Evolutionary conservation across 2,113 vertebrate genomes (phyloP).

Genomic region (Chaetodon auriga): DNA sequence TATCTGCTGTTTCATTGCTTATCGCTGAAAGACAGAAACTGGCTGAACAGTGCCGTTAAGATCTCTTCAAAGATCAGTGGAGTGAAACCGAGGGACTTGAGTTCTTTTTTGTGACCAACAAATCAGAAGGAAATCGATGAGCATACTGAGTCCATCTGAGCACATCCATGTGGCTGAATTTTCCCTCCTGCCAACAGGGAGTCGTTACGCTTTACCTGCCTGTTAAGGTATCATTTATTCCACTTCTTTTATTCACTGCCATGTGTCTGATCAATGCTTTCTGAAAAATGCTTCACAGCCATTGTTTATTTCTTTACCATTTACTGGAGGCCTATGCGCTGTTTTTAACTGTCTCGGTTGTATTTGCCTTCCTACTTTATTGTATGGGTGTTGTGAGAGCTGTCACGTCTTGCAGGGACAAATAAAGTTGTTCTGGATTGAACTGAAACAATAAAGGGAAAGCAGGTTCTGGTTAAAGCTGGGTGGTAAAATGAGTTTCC

Average conservation of each 20-base stretch:
- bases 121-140: conserved; percentile 35
- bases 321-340: not conserved
- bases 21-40: conserved; percentile 11
- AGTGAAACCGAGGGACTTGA: conserved; percentile 20
- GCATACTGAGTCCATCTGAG: conserved; percentile 5
- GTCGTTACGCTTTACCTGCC: conserved; percentile 25
- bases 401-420: too few relatives aligned
- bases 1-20: conserved; percentile 3
- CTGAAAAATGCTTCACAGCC: not conserved
- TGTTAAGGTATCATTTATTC: conserved; percentile 20
- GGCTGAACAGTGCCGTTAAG: not conserved
- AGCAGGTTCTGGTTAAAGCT: conserved; percentile 18
- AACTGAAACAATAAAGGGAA: not conserved
- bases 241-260: conserved; percentile 19
- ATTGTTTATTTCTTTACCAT: not conserved
- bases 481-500: conserved; percentile 9
- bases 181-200: conserved; percentile 22
- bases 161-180: not conserved
- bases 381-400: not conserved
- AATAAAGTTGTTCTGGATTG: not conserved
- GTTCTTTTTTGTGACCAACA: conserved; percentile 32
- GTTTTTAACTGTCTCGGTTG: not conserved
- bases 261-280: not conserved
- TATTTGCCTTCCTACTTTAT: not conserved
- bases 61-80: conserved; percentile 38